A percentile compares a stretch with the other conserved stretches of the same genome.
Conservation (phyloP, 1,140 invertebrate genomes). For the Gryllus bimaculatus region DNA sequence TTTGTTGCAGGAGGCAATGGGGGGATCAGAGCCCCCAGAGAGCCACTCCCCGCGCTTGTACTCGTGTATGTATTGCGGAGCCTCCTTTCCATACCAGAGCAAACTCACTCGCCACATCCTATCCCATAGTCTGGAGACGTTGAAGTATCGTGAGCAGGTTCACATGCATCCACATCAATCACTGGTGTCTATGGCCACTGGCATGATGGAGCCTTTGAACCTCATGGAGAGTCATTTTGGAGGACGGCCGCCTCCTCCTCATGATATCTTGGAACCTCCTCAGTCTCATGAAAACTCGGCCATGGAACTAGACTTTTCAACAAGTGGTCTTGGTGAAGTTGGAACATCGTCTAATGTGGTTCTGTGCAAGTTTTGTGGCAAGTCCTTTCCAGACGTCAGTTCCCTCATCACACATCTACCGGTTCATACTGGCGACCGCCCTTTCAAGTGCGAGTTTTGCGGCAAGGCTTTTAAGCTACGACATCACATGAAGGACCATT, state of each 20-base stretch:
- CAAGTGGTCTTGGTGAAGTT: slow-evolving; percentile 21
- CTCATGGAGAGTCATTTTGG: slow-evolving; percentile 30
- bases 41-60: slow-evolving; percentile 45
- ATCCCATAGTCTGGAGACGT: slow-evolving; percentile 73
- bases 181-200: slow-evolving; percentile 31
- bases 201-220: slow-evolving; percentile 28
- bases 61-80: slow-evolving; percentile 79
- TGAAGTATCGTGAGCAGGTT: slow-evolving; percentile 66
- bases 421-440: slow-evolving; percentile 77
- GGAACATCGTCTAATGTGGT: slow-evolving; percentile 41
- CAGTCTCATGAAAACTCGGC: slow-evolving; percentile 36
- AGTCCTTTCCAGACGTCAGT: slow-evolving; percentile 78
- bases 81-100: slow-evolving; percentile 76
- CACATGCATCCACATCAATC: slow-evolving; percentile 45
- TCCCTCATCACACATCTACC: slow-evolving; percentile 76
- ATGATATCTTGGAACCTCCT: slow-evolving; percentile 32
- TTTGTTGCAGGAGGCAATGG: slow-evolving; percentile 63
- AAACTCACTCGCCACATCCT: slow-evolving; percentile 80
- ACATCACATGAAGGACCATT: slow-evolving; percentile 89
- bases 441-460: slow-evolving; percentile 85
- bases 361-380: slow-evolving; percentile 81
- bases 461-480: slow-evolving; percentile 81
- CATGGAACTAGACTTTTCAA: slow-evolving; percentile 36
- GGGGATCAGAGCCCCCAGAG: slow-evolving; percentile 41
- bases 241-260: slow-evolving; percentile 32